phyloP scores from a whole-genome alignment of 2,797 vertebrate genomes.

The Arctocebus calabarensis region DNA sequence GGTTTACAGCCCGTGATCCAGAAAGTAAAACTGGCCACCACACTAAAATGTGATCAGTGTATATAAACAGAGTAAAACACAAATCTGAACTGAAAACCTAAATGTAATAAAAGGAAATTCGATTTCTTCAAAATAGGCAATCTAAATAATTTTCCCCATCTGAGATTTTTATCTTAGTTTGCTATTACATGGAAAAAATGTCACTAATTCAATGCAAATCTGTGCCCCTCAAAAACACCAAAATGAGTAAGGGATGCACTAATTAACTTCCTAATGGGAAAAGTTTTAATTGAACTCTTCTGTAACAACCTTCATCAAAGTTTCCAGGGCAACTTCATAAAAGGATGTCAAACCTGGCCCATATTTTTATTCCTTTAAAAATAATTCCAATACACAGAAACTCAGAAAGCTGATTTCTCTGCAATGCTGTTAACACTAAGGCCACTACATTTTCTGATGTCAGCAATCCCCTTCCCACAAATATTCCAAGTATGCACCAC shows the following conservation, averaged over 20 bases:
- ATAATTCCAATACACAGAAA: constrained; percentile 74
- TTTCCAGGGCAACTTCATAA: constrained; percentile 77
- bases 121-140: constrained; percentile 67
- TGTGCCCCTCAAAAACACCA: constrained; percentile 63
- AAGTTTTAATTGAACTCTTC: constrained; percentile 74
- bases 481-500: constrained; percentile 88
- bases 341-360: constrained; percentile 72
- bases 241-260: constrained; percentile 72
- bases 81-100: constrained; percentile 65
- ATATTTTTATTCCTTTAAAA: constrained; percentile 76
- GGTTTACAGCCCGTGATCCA: constrained; percentile 52
- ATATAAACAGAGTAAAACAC: constrained; percentile 65
- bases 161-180: constrained; percentile 72
- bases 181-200: constrained; percentile 58
- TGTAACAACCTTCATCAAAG: constrained; percentile 75
- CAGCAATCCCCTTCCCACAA: constrained; percentile 89
- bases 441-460: constrained; percentile 85
- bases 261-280: constrained; percentile 75
- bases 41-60: constrained; percentile 64
- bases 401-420: constrained; percentile 75
- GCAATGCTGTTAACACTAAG: constrained; percentile 83
- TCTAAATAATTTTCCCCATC: constrained; percentile 65
- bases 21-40: constrained; percentile 64
- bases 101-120: constrained; percentile 69
- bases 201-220: constrained; percentile 66